Base-by-base conservation (phyloP, 2,888 invertebrate species). In the Andrena dorsata region DNA sequence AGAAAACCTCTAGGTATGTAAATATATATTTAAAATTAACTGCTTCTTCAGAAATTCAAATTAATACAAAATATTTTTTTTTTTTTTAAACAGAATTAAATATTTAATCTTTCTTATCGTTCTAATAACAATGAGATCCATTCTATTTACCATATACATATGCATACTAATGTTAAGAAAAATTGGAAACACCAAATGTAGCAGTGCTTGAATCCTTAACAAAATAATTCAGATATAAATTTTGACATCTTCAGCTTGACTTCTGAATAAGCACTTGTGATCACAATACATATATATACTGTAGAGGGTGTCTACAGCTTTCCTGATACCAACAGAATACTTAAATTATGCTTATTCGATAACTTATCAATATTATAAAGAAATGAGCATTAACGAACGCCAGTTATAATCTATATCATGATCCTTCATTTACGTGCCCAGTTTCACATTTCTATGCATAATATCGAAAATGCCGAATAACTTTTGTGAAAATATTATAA, bases 301-400 rank as follows among this genome's bases (percentile, higher is more conserved):
- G 65, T 83, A 71, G 58, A 84, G 69, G 71, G 66, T 79, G 65
- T 75, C 56, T 83, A 76, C 73, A 79, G 63, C 71, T 78, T 80
- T 74, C 73, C 63, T 47, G 51, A 74, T 61, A 61, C 23, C 41
- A 77, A 26, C 63, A 32, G 5, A 68, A 63, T 56, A n/a, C 65
- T 58, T 79, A 28, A 77, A 69, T 49, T 75, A 61, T 35, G 23
- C 26, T 71, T 26, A 47, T 16, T 51, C 28, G 20, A 56, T 58
- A 47, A 32, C n/a, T 10, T 32, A 32, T 56, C 3, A 30, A 28
- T 70, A n/a, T 66, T 70, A 61, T 13, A 49, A 16, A 16, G 2
- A 41, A 35, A n/a, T 35, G 41, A 26, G 23, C 20, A 41, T 35
- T 23, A 53, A 47, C 16, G 56, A n/a, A 16, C 7, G 10, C 10